Percentiles rank a stretch among this genome's conserved stretches.
Evolutionary conservation across 2,797 vertebrate species (phyloP).

Genomic region (Danio aesculapii): DNA sequence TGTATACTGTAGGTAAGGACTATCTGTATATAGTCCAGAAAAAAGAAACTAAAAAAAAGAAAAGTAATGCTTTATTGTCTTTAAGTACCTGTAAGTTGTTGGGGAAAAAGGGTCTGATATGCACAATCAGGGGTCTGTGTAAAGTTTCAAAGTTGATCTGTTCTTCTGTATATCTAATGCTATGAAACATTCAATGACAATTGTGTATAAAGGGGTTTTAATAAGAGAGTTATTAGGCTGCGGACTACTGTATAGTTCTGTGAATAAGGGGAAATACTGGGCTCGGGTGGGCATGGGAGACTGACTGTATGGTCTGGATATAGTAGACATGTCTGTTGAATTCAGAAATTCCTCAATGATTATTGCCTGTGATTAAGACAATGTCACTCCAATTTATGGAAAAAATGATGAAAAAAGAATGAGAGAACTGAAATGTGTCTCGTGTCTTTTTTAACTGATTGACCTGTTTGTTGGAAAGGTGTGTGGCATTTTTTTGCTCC

Average conservation of each 20-base stretch:
- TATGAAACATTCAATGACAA: constrained; percentile 81
- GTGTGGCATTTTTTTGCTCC: neutral
- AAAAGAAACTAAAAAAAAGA: constrained; percentile 36
- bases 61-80: constrained; percentile 59
- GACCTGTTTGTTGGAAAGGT: neutral
- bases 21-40: constrained; percentile 36
- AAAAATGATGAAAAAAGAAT: constrained; percentile 76
- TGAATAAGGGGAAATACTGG: constrained; percentile 73
- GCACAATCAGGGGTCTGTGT: constrained; percentile 80
- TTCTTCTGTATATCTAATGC: constrained; percentile 76
- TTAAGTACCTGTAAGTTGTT: constrained; percentile 73
- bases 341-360: constrained; percentile 81
- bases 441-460: constrained; percentile 60
- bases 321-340: constrained; percentile 74
- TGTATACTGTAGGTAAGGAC: constrained; percentile 53
- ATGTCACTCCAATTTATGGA: constrained; percentile 78
- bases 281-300: constrained; percentile 71
- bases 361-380: constrained; percentile 87
- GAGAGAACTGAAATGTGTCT: constrained; percentile 58
- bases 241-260: constrained; percentile 79
- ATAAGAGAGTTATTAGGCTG: constrained; percentile 72
- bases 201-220: constrained; percentile 76
- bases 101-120: constrained; percentile 77
- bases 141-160: constrained; percentile 74
- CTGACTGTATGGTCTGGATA: constrained; percentile 60